Conservation (phyloP, 2,113 vertebrate species). For the Phodopus roborovskii region DNA sequence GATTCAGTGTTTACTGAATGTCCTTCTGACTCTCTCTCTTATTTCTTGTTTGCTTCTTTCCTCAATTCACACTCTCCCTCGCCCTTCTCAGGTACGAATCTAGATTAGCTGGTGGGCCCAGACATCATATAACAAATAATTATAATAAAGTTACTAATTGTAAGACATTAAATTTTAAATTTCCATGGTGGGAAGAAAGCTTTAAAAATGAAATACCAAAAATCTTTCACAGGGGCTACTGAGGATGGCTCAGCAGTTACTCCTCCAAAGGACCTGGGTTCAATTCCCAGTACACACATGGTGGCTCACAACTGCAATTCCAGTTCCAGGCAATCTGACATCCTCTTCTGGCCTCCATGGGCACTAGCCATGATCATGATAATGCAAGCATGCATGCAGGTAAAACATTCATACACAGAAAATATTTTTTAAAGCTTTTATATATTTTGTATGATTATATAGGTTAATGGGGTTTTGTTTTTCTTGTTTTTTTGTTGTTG, state of each 20-base stretch:
- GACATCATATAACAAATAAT: not conserved
- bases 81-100: too few species aligned
- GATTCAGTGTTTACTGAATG: too few species aligned
- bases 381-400: not conserved
- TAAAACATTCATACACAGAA: not conserved
- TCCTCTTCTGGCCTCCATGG: not conserved
- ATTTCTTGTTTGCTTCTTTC: too few species aligned
- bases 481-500: not conserved
- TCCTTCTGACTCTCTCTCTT: too few species aligned
- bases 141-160: constrained; percentile 3
- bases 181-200: not conserved
- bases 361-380: not conserved
- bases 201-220: not conserved
- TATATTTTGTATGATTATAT: not conserved
- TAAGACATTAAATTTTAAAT: not conserved
- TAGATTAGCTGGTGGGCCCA: too few species aligned
- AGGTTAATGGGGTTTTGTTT: not conserved
- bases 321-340: not conserved
- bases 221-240: not conserved
- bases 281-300: not conserved
- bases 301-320: not conserved
- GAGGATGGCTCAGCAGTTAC: not conserved
- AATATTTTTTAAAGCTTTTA: not conserved
- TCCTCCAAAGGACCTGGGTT: not conserved
- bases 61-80: too few species aligned